These are phyloP conservation scores for Scophthalmus maximus DNA, from an alignment of 2,113 vertebrate genomes.

Conservation along the genomic window DNA sequence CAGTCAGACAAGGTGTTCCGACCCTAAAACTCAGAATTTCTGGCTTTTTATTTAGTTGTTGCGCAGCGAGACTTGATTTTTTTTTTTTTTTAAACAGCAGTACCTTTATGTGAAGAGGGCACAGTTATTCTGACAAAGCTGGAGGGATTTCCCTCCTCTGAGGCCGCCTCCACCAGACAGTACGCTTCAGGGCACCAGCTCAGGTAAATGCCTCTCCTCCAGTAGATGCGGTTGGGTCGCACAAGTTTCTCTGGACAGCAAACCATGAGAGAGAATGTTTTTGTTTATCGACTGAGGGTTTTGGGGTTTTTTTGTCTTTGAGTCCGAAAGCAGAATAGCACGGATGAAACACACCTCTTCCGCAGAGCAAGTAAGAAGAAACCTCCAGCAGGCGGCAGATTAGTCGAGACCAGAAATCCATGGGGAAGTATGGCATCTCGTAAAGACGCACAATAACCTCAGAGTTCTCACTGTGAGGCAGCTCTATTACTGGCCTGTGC, in stretches of 20 bases:
- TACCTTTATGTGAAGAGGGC: slow-evolving; percentile 95
- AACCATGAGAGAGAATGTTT: not conserved
- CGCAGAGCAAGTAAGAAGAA: slow-evolving; percentile 89
- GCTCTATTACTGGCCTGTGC: slow-evolving; percentile 91
- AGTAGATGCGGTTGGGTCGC: slow-evolving; percentile 92
- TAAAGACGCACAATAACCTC: slow-evolving; percentile 93
- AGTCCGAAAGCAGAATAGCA: too few relatives aligned
- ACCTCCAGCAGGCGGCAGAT: slow-evolving; percentile 94
- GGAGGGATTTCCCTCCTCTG: slow-evolving; percentile 83
- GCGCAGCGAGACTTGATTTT: not conserved
- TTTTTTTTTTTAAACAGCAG: not conserved
- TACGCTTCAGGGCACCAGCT: slow-evolving; percentile 96
- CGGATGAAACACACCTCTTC: slow-evolving; percentile 85
- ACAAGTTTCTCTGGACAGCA: slow-evolving; percentile 80
- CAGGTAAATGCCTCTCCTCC: slow-evolving; percentile 95
- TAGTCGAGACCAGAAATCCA: slow-evolving; percentile 97
- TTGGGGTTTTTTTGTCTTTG: not conserved
- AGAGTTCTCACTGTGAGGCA: slow-evolving; percentile 95
- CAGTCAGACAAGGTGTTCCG: too few relatives aligned
- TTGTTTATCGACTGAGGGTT: not conserved
- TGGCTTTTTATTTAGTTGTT: too few relatives aligned
- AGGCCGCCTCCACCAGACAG: slow-evolving; percentile 90
- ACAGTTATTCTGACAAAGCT: slow-evolving; percentile 94
- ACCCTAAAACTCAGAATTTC: too few relatives aligned
- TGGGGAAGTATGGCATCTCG: slow-evolving; percentile 97